Percentiles rank a stretch among this genome's conserved stretches.
Conservation (phyloP, 2,113 vertebrate species). For the Cephalopholis sonnerati region DNA sequence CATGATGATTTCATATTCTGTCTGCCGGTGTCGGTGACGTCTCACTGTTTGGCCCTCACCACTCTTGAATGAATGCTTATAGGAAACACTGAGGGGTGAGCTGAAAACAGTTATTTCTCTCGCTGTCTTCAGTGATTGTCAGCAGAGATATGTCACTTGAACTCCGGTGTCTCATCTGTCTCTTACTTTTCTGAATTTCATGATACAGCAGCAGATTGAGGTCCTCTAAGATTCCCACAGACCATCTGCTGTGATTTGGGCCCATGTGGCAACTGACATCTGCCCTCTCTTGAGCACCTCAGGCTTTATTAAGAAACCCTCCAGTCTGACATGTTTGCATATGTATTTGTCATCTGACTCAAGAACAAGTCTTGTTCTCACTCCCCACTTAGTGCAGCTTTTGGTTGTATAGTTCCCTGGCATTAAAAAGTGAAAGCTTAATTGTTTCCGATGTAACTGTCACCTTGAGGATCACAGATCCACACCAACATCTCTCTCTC, state of each 20-base stretch:
- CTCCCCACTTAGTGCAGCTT: not conserved
- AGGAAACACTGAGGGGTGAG: not conserved
- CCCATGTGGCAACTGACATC: slow-evolving; percentile 62
- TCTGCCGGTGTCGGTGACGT: slow-evolving; percentile 19
- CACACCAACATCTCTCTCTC: not conserved
- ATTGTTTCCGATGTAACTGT: no score
- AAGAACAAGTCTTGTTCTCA: slow-evolving; percentile 1
- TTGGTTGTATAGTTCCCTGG: not conserved
- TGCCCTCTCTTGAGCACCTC: slow-evolving; percentile 36
- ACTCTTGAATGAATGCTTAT: not conserved
- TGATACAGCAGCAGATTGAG: slow-evolving; percentile 6
- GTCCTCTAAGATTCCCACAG: slow-evolving; percentile 11
- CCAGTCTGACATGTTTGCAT: slow-evolving; percentile 19
- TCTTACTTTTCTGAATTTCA: slow-evolving; percentile 1
- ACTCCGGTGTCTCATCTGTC: slow-evolving; percentile 15
- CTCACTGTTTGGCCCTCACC: not conserved
- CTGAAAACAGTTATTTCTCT: slow-evolving; percentile 14
- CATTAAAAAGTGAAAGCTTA: no score
- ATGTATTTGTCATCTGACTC: not conserved
- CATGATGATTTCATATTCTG: slow-evolving; percentile 8
- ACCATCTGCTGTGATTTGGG: slow-evolving; percentile 53
- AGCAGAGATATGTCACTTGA: not conserved
- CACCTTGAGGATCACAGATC: not conserved
- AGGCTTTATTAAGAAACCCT: slow-evolving; percentile 43
- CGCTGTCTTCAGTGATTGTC: slow-evolving; percentile 6